Evolutionary conservation across 1,140 invertebrate genomes (phyloP).

Genomic region (Patella vulgata): DNA sequence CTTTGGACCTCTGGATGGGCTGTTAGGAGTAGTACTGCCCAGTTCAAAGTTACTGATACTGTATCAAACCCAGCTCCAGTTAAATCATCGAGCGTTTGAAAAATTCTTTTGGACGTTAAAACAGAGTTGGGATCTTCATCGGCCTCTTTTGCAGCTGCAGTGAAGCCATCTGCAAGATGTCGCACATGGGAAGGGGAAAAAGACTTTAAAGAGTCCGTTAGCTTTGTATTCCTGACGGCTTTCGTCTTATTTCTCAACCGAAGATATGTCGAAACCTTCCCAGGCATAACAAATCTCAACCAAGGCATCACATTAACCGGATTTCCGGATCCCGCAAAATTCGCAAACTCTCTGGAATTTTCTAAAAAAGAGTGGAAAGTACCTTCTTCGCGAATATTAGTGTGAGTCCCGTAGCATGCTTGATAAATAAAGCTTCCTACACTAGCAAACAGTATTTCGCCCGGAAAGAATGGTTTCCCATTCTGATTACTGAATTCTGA

Average conservation of each 20-base stretch:
- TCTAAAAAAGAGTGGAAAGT: neutral
- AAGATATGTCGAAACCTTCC: conserved; percentile 10
- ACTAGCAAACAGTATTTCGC: neutral
- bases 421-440: neutral
- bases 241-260: too few relatives aligned
- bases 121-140: conserved; percentile 8
- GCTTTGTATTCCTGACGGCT: conserved; percentile 2
- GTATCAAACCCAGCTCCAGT: conserved; percentile 92
- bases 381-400: neutral
- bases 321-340: conserved; percentile 18
- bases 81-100: conserved; percentile 72
- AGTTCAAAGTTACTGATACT: conserved; percentile 81
- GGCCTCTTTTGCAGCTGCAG: conserved; percentile 9
- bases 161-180: conserved; percentile 23
- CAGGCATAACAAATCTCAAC: conserved; percentile 19
- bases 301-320: conserved; percentile 31
- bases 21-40: conserved; percentile 86
- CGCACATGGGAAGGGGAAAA: conserved; percentile 14
- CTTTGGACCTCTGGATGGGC: conserved; percentile 77
- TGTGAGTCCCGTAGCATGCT: neutral
- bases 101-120: too few relatives aligned
- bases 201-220: conserved; percentile 9
- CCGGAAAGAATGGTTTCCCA: neutral
- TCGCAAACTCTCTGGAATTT: neutral
- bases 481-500: neutral